Evolutionary conservation across 2,888 invertebrate genomes (phyloP).

Genomic region (Xiphydria camelus): DNA sequence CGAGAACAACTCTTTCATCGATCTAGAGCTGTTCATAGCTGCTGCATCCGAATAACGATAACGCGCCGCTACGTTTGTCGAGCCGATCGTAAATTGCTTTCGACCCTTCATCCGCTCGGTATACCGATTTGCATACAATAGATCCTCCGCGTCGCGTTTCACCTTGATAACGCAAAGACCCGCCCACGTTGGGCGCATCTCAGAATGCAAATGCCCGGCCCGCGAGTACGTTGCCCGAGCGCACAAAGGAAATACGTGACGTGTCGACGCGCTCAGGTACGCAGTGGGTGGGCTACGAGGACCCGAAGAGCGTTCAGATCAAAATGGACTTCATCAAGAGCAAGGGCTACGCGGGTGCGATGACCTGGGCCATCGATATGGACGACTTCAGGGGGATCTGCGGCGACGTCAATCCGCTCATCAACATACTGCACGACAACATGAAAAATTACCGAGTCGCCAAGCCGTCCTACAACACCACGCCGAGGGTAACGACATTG

Average conservation of each 20-base stretch:
- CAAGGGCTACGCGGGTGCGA: slow-evolving; percentile 83
- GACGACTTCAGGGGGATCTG: slow-evolving; percentile 87
- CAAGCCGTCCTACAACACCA: slow-evolving; percentile 66
- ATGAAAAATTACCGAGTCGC: slow-evolving; percentile 73
- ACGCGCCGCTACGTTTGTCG: too few species aligned
- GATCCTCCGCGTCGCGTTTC: not conserved
- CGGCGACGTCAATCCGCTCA: slow-evolving; percentile 75
- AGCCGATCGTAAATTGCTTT: too few species aligned
- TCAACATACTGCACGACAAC: slow-evolving; percentile 71
- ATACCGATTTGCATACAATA: slow-evolving; percentile 6
- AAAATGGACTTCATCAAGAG: slow-evolving; percentile 88
- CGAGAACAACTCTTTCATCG: too few species aligned
- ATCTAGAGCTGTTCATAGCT: not conserved
- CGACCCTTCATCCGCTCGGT: too few species aligned
- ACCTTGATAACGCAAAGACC: not conserved
- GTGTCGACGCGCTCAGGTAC: too few species aligned
- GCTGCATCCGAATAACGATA: not conserved
- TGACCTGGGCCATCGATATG: slow-evolving; percentile 94
- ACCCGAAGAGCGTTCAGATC: slow-evolving; percentile 77
- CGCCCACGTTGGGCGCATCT: not conserved
- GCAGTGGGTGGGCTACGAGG: slow-evolving; percentile 91
- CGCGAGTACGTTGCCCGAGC: too few species aligned
- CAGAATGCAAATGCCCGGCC: not conserved
- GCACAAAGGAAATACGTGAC: too few species aligned
- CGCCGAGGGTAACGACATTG: slow-evolving; percentile 65